phyloP scores from a whole-genome alignment of 2,113 vertebrate species.

The Salvator merianae region DNA sequence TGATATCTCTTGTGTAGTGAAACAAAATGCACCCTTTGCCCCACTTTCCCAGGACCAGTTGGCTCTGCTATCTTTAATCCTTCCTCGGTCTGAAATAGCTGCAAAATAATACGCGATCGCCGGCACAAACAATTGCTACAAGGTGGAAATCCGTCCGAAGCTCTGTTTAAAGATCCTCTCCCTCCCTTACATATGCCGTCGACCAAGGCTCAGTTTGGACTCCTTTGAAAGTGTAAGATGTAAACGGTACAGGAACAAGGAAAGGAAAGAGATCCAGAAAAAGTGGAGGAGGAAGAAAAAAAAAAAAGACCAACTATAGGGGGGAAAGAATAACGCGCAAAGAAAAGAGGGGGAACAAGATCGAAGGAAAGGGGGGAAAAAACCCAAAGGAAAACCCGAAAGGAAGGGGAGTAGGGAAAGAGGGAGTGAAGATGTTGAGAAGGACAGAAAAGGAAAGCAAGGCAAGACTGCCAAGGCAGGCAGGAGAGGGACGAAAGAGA shows the following conservation, averaged over 20 bases:
- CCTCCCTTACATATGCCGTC: too few species aligned
- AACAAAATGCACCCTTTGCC: constrained; percentile 20
- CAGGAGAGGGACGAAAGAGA: neutral
- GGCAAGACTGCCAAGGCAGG: neutral
- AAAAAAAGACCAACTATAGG: too few species aligned
- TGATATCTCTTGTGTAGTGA: constrained; percentile 18
- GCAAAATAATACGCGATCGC: neutral
- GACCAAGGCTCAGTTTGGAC: neutral
- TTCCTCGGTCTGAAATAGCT: neutral
- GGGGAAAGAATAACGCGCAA: neutral
- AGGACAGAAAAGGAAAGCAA: neutral
- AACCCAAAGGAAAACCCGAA: neutral
- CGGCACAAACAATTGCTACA: neutral
- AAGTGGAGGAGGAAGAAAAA: neutral
- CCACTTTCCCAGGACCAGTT: constrained; percentile 1
- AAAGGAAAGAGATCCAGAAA: neutral
- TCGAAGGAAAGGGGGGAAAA: too few species aligned
- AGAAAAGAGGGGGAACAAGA: too few species aligned
- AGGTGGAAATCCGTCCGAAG: neutral
- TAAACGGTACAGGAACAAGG: neutral
- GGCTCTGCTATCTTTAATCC: neutral
- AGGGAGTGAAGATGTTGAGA: neutral
- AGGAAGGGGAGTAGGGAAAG: neutral
- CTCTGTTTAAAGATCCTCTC: neutral
- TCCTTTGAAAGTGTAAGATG: neutral